Conservation (phyloP, 2,888 invertebrate genomes). For the Unio delphinus region DNA sequence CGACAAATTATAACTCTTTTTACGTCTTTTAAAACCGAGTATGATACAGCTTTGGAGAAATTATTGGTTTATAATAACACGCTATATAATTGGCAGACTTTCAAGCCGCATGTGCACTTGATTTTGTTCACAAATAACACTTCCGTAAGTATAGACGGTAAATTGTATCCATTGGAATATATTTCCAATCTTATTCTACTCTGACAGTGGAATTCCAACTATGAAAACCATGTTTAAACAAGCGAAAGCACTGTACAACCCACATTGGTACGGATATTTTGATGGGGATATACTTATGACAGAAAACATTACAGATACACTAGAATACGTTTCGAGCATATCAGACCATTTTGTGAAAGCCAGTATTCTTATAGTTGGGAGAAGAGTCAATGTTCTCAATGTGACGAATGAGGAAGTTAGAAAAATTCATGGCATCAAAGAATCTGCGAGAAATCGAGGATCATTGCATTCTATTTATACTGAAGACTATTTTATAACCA, state of each 20-base stretch:
- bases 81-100: slow-evolving; percentile 36
- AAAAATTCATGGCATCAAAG: too few relatives aligned
- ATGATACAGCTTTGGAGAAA: slow-evolving; percentile 25
- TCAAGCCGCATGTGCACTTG: slow-evolving; percentile 31
- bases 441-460: too few relatives aligned
- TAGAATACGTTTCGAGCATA: too few relatives aligned
- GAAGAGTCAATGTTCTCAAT: too few relatives aligned
- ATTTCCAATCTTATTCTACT: slow-evolving; percentile 7
- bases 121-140: slow-evolving; percentile 42
- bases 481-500: too few relatives aligned
- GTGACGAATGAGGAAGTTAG: too few relatives aligned
- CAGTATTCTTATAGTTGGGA: too few relatives aligned
- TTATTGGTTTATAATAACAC: slow-evolving; percentile 38
- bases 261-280: too few relatives aligned
- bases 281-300: too few relatives aligned
- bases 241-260: background rate
- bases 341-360: too few relatives aligned
- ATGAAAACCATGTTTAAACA: slow-evolving; percentile 29
- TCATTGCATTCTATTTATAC: too few relatives aligned
- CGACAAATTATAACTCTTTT: slow-evolving; percentile 23
- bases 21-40: slow-evolving; percentile 28
- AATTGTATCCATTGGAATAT: slow-evolving; percentile 33
- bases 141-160: slow-evolving; percentile 6
- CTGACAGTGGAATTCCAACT: slow-evolving; percentile 22
- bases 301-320: too few relatives aligned